phyloP scores from a whole-genome alignment of 2,888 invertebrate species.

The Stenichneumon culpator region DNA sequence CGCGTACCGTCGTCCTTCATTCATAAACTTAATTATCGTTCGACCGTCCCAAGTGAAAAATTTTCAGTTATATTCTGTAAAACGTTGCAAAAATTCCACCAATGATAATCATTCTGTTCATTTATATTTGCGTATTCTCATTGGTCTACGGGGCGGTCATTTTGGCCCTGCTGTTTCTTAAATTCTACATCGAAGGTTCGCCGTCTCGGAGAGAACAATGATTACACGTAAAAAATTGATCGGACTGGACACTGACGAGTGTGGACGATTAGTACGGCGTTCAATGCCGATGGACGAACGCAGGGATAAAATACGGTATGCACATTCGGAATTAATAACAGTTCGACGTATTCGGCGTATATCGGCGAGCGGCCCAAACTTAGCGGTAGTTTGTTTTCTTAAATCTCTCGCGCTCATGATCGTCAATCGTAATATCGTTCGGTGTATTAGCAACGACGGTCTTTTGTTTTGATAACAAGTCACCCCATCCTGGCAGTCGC shows the following conservation, averaged over 20 bases:
- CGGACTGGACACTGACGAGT: neutral
- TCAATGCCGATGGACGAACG: neutral
- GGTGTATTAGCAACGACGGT: slow-evolving; percentile 70
- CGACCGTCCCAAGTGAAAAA: neutral
- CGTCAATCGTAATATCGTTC: slow-evolving; percentile 46
- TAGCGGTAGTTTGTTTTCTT: slow-evolving; percentile 20
- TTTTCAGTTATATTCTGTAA: neutral
- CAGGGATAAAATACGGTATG: neutral
- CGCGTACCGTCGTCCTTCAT: neutral
- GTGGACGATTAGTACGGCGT: neutral
- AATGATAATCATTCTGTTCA: slow-evolving; percentile 58
- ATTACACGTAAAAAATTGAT: slow-evolving; percentile 10
- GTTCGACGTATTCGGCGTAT: neutral
- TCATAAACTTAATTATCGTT: slow-evolving; percentile 7
- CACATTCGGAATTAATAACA: neutral
- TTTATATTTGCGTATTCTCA: slow-evolving; percentile 55
- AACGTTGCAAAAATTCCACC: neutral
- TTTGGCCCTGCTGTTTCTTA: slow-evolving; percentile 44
- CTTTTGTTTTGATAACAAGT: slow-evolving; percentile 73
- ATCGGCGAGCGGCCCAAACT: slow-evolving; percentile 2
- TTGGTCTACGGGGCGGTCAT: slow-evolving; percentile 56
- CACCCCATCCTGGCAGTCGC: slow-evolving; percentile 52
- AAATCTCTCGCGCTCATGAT: slow-evolving; percentile 18
- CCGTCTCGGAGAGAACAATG: slow-evolving; percentile 12
- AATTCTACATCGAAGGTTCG: slow-evolving; percentile 52